These are phyloP conservation scores for Myotis yumanensis DNA, from an alignment of 2,113 vertebrate genomes.

Conservation along the genomic window DNA sequence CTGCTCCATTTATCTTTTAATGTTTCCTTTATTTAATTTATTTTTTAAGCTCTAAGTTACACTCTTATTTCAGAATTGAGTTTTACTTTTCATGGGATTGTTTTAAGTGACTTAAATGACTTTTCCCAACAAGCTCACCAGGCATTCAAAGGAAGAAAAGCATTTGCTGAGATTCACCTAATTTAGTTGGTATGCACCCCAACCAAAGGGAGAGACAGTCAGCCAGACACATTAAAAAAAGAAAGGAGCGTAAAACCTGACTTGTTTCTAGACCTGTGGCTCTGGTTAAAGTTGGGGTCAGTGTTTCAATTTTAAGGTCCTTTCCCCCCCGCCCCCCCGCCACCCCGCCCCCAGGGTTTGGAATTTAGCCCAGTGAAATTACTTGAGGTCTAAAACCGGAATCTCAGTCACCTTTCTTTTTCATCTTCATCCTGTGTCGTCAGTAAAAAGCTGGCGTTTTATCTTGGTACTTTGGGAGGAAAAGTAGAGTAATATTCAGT, in stretches of 20 bases:
- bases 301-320: constrained; percentile 77
- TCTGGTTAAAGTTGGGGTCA: constrained; percentile 80
- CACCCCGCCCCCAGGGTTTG: constrained; percentile 55
- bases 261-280: constrained; percentile 72
- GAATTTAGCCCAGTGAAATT: constrained; percentile 80
- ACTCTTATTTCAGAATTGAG: constrained; percentile 87
- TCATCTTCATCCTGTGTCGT: neutral
- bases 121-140: constrained; percentile 69
- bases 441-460: neutral
- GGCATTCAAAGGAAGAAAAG: constrained; percentile 62
- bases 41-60: constrained; percentile 89
- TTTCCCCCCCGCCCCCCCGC: neutral
- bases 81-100: constrained; percentile 78
- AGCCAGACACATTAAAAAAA: constrained; percentile 5
- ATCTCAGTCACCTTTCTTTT: constrained; percentile 56
- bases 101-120: constrained; percentile 76
- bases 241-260: constrained; percentile 47
- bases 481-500: neutral
- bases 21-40: constrained; percentile 91
- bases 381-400: constrained; percentile 57
- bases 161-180: constrained; percentile 62
- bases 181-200: constrained; percentile 69
- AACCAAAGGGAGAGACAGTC: constrained; percentile 60
- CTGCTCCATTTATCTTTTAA: constrained; percentile 91
- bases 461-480: neutral